Evolutionary conservation across 2,113 vertebrate species (phyloP).

Genomic region (Clarias magur): DNA sequence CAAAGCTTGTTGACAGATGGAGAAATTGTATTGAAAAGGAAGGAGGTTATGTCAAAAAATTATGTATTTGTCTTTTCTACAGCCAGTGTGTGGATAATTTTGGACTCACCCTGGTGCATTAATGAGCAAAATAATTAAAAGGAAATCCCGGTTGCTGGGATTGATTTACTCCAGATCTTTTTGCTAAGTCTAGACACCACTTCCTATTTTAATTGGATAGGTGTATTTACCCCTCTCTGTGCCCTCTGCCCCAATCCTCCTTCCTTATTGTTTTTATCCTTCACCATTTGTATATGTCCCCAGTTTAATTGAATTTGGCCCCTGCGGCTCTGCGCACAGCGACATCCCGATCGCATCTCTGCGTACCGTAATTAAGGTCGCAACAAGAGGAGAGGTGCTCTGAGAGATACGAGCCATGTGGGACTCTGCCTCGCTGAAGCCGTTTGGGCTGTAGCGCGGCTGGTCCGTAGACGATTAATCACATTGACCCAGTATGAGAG

Average conservation of each 20-base stretch:
- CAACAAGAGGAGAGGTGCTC: conserved; percentile 24
- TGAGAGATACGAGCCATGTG: not conserved
- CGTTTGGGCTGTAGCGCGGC: not conserved
- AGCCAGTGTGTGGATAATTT: too few relatives aligned
- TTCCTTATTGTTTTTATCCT: conserved; percentile 41
- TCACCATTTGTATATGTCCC: conserved; percentile 14
- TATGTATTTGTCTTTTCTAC: too few relatives aligned
- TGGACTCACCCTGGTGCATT: too few relatives aligned
- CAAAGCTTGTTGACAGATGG: too few relatives aligned
- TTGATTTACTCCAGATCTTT: not conserved
- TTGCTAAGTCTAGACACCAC: not conserved
- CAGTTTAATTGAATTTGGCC: conserved; percentile 70
- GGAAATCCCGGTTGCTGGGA: not conserved
- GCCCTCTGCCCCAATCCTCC: conserved; percentile 6
- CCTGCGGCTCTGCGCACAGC: conserved; percentile 27
- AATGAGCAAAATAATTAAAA: not conserved
- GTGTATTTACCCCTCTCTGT: conserved; percentile 25
- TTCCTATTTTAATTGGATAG: conserved; percentile 31
- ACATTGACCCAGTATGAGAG: conserved; percentile 33
- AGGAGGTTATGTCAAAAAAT: too few relatives aligned
- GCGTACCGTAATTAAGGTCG: conserved; percentile 73
- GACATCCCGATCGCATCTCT: conserved; percentile 65
- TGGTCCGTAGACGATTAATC: conserved; percentile 27
- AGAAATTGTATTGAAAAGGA: too few relatives aligned
- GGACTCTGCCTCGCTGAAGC: not conserved